Conservation (phyloP, 2,113 vertebrate species). For the Colius striatus region DNA sequence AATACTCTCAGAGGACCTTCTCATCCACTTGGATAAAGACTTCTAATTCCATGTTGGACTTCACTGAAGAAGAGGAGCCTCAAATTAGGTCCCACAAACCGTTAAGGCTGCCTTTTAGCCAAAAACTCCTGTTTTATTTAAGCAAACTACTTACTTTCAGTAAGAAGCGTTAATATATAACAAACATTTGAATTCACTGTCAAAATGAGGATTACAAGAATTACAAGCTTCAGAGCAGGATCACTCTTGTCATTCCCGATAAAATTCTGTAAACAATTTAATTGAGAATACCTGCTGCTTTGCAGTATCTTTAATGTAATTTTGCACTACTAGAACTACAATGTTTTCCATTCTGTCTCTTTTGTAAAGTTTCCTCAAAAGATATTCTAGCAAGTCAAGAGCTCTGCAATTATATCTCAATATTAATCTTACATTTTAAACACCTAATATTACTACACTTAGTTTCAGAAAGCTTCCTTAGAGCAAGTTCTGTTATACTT, state of each 20-base stretch:
- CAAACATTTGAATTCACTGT: slow-evolving; percentile 38
- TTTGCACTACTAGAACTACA: slow-evolving; percentile 32
- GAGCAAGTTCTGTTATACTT: slow-evolving; percentile 3
- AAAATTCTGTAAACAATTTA: slow-evolving; percentile 48
- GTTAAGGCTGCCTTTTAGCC: slow-evolving; percentile 49
- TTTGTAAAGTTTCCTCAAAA: slow-evolving; percentile 2
- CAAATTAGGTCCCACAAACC: slow-evolving; percentile 44
- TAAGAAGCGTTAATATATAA: slow-evolving; percentile 44
- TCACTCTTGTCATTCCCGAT: slow-evolving; percentile 14
- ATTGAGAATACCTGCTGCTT: slow-evolving; percentile 23
- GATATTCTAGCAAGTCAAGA: slow-evolving; percentile 48
- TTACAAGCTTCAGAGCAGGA: slow-evolving; percentile 35
- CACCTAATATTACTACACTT: slow-evolving; percentile 41
- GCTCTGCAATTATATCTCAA: slow-evolving; percentile 51
- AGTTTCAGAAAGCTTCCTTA: slow-evolving; percentile 53
- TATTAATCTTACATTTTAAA: slow-evolving; percentile 51
- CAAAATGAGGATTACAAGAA: slow-evolving; percentile 50
- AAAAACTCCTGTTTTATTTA: slow-evolving; percentile 40
- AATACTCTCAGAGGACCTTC: slow-evolving; percentile 21
- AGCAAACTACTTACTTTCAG: slow-evolving; percentile 40
- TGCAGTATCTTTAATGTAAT: slow-evolving; percentile 17
- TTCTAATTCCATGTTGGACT: slow-evolving; percentile 2
- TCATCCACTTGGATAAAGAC: background rate
- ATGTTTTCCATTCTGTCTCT: background rate
- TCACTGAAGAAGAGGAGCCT: slow-evolving; percentile 29